Evolutionary conservation across 2,113 vertebrate species (phyloP).

Genomic region (Chaetorhynchus papuensis): DNA sequence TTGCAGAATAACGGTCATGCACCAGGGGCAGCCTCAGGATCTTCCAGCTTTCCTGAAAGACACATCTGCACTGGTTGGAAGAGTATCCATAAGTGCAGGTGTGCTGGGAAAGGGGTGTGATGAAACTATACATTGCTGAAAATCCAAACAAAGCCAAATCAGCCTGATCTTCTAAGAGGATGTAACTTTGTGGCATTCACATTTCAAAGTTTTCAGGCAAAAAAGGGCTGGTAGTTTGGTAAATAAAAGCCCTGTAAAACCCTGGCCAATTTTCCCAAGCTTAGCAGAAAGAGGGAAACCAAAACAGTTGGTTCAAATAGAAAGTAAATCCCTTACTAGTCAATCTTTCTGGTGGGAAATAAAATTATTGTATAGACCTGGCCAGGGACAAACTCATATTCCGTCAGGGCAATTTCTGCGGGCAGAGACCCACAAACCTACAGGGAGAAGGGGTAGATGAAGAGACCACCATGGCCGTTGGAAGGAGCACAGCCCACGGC

Average conservation of each 20-base stretch:
- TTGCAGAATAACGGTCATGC: neutral
- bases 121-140: neutral
- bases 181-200: neutral
- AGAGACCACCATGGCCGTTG: neutral
- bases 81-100: neutral
- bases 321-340: neutral
- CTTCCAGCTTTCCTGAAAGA: neutral
- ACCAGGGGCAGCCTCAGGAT: neutral
- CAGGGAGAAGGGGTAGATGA: neutral
- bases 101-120: neutral
- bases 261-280: neutral
- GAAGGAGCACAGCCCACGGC: neutral
- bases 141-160: neutral
- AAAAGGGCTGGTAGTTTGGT: neutral
- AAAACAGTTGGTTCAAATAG: neutral
- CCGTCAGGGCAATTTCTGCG: neutral
- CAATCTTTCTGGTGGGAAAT: constrained; percentile 2
- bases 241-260: neutral
- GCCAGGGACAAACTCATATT: neutral
- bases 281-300: neutral
- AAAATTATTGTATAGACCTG: neutral
- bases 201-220: neutral
- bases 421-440: neutral
- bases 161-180: neutral
- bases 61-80: neutral